These are phyloP conservation scores for Dusona sp. DNA, from an alignment of 2,888 invertebrate genomes.

Conservation along the genomic window DNA sequence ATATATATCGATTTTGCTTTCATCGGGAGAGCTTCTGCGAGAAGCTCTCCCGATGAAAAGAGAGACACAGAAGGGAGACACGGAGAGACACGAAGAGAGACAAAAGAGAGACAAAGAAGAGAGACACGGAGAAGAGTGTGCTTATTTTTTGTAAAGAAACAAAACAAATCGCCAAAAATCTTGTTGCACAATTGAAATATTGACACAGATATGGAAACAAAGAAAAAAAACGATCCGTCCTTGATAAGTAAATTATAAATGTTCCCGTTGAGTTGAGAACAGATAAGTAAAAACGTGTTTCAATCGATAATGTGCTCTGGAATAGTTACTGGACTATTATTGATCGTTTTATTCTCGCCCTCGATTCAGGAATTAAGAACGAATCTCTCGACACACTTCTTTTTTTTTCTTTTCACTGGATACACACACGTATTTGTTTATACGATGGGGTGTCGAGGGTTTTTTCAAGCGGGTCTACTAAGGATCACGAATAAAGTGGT, in stretches of 20 bases:
- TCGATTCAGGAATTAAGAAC: slow-evolving; percentile 51
- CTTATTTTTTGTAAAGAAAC: neutral
- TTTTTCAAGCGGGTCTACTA: slow-evolving; percentile 15
- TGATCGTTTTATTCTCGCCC: slow-evolving; percentile 38
- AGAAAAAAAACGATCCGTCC: neutral
- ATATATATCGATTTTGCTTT: slow-evolving; percentile 80
- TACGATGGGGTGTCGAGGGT: slow-evolving; percentile 27
- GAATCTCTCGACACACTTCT: slow-evolving; percentile 59
- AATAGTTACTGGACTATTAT: slow-evolving; percentile 18
- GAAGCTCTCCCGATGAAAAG: too few relatives aligned
- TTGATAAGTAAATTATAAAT: too few relatives aligned
- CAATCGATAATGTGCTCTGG: neutral
- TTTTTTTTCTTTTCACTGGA: neutral
- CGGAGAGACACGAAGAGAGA: too few relatives aligned
- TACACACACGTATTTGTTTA: slow-evolving; percentile 58
- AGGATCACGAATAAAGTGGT: slow-evolving; percentile 47
- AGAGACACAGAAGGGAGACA: neutral
- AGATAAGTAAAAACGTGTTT: too few relatives aligned
- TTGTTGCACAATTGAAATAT: neutral
- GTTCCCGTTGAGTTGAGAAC: too few relatives aligned
- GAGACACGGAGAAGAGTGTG: neutral
- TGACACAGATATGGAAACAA: neutral
- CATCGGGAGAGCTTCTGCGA: slow-evolving; percentile 39
- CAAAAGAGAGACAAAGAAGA: neutral
- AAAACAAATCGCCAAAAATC: neutral